Conservation (phyloP, 1,140 invertebrate species). For the Pissodes strobi region DNA sequence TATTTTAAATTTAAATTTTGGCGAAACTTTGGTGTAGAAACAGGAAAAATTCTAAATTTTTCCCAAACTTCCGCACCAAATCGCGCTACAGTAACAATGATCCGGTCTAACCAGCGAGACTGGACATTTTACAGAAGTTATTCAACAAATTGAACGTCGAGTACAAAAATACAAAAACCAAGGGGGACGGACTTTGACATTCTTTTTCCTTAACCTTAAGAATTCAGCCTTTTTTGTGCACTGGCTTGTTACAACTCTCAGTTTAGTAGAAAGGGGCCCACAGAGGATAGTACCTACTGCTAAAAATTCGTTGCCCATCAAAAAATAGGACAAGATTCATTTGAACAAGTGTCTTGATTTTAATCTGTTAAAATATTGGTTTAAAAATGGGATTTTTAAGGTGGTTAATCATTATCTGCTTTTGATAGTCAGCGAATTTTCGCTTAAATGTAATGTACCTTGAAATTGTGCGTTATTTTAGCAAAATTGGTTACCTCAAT, state of each 20-base stretch:
- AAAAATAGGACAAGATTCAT: too few relatives aligned
- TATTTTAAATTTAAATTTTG: background rate
- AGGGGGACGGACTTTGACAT: slow-evolving; percentile 29
- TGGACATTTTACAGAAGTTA: slow-evolving; percentile 16
- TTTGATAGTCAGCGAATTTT: too few relatives aligned
- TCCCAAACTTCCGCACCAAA: background rate
- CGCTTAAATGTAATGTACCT: too few relatives aligned
- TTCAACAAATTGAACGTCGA: slow-evolving; percentile 1
- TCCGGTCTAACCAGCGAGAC: slow-evolving; percentile 3
- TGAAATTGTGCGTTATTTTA: too few relatives aligned
- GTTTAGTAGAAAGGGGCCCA: background rate
- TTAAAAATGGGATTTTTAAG: too few relatives aligned
- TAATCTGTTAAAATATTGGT: too few relatives aligned
- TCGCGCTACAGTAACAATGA: slow-evolving; percentile 5
- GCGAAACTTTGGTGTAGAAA: too few relatives aligned
- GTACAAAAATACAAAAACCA: slow-evolving; percentile 32
- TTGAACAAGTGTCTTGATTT: too few relatives aligned
- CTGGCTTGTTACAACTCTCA: slow-evolving; percentile 14
- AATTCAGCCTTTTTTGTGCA: slow-evolving; percentile 29
- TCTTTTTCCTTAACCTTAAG: slow-evolving; percentile 22
- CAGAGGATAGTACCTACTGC: background rate
- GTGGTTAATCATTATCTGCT: too few relatives aligned
- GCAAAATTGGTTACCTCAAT: background rate
- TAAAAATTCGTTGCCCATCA: too few relatives aligned
- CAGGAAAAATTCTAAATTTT: background rate